These are phyloP conservation scores for Gymnocypris eckloni DNA, from an alignment of 2,797 vertebrate species.

Conservation along the genomic window DNA sequence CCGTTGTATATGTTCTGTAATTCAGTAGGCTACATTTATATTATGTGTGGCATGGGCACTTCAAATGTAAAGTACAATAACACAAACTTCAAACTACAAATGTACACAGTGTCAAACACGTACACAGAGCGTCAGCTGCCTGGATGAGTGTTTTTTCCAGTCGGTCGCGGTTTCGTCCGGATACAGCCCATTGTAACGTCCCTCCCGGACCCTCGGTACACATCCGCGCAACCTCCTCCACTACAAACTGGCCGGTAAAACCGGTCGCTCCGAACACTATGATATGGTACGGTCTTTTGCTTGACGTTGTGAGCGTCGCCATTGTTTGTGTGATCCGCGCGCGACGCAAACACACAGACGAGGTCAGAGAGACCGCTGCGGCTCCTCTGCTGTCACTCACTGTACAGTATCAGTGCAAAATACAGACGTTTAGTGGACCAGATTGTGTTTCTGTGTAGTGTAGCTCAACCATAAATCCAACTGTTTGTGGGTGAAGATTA, in stretches of 20 bases:
- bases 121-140: constrained; percentile 80
- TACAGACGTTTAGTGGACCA: not conserved
- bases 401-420: not conserved
- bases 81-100: not conserved
- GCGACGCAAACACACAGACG: not conserved
- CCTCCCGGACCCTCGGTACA: constrained; percentile 63
- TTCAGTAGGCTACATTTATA: not conserved
- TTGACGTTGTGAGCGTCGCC: constrained; percentile 63
- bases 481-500: not conserved
- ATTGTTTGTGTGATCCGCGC: constrained; percentile 60
- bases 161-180: constrained; percentile 79
- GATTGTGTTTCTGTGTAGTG: not conserved
- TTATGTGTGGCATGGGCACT: not conserved
- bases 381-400: not conserved
- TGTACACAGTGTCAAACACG: constrained; percentile 38
- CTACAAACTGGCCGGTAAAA: constrained; percentile 86
- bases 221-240: constrained; percentile 80
- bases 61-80: not conserved
- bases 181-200: constrained; percentile 82
- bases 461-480: not conserved
- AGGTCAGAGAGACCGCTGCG: constrained; percentile 15
- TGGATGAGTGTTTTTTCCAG: constrained; percentile 77
- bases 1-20: not conserved
- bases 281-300: constrained; percentile 72
- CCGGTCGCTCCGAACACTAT: constrained; percentile 86